Base-by-base conservation (phyloP, 1,140 invertebrate species). In the Charaxes varanes region DNA sequence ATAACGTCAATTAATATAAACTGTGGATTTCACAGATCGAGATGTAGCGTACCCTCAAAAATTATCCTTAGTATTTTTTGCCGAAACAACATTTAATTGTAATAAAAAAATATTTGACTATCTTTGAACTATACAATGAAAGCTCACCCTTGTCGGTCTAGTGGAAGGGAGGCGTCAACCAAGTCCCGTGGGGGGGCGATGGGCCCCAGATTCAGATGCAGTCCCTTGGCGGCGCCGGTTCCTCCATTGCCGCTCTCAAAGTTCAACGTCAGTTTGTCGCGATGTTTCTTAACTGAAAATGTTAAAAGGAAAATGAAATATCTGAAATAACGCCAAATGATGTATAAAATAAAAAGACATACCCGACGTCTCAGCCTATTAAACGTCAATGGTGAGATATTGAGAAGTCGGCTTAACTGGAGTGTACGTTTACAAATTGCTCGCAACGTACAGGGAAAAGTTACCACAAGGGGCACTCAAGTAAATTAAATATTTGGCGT, bases 111-210 rank as follows among this genome's bases (percentile, higher is more conserved):
- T n/a, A n/a, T n/a, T n/a, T n/a, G n/a, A n/a, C n/a, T n/a, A n/a
- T n/a, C n/a, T n/a, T n/a, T n/a, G n/a, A n/a, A n/a, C n/a, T n/a
- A n/a, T n/a, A n/a, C n/a, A n/a, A n/a, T n/a, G n/a, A n/a, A n/a
- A n/a, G n/a, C n/a, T n/a, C 83, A 95, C 94, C 92, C 92, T 86
- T 96, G 94, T 69, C 92, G 90, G 73, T 95, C 93, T 34, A 96
- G 84, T 26, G 93, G 92, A 53, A 95, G 85, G 45, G 90, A 87
- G 2, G 92, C 88, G 72, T 96, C 93, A 38, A 96, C 90, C 6
- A 90, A 86, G 65, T 94, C 92, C 15, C 87, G 88, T 13, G 89
- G 87, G 6, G 88, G 87, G 23, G 84, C 81, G 17, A 84, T 79
- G 8, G 88, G 84, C 54, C 85, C 88, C 58, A 88, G 79, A 54